Evolutionary conservation across 2,113 vertebrate genomes (phyloP).

Genomic region (Bubo scandiacus): DNA sequence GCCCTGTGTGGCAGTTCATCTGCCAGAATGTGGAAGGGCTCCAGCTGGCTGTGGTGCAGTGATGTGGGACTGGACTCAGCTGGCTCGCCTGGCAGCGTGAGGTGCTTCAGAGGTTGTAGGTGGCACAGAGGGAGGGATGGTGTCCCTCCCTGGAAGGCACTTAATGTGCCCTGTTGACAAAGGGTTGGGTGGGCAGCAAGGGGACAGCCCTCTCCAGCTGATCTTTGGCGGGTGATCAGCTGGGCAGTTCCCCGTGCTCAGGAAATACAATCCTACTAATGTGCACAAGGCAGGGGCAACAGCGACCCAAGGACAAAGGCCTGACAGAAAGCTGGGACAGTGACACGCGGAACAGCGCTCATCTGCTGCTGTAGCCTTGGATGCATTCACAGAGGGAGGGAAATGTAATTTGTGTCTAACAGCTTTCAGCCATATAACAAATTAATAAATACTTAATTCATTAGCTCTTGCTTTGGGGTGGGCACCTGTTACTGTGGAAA

Average conservation of each 20-base stretch:
- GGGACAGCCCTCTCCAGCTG: not conserved
- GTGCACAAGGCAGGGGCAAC: not conserved
- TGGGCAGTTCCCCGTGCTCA: not conserved
- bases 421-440: not conserved
- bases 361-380: not conserved
- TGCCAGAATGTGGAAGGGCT: not conserved
- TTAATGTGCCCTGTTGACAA: not conserved
- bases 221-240: not conserved
- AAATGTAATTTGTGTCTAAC: not conserved
- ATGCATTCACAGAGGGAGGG: not conserved
- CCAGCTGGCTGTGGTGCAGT: not conserved
- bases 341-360: not conserved
- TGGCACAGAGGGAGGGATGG: not conserved
- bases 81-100: accelerated
- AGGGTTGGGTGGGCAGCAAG: not conserved
- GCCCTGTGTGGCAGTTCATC: not conserved
- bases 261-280: not conserved
- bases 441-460: not conserved
- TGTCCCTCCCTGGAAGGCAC: not conserved
- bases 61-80: not conserved
- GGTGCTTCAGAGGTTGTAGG: not conserved
- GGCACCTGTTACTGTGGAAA: not conserved
- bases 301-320: not conserved
- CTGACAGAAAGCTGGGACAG: not conserved
- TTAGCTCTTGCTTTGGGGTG: not conserved